Conservation (phyloP, 2,113 vertebrate species). For the Aphelocoma coerulescens region DNA sequence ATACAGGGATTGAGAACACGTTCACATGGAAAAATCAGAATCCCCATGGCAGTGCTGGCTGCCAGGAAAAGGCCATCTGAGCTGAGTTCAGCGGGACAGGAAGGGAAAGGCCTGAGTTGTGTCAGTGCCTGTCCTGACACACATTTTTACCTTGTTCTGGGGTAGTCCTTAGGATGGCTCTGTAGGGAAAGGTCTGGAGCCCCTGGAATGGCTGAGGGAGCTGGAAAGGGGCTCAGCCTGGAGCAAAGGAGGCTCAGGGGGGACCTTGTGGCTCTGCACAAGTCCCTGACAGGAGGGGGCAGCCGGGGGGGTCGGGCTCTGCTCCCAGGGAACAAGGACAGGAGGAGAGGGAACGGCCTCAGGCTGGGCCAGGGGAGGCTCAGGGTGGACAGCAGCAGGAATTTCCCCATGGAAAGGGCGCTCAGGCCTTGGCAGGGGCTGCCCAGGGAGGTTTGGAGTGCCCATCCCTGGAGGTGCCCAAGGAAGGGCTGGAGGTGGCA, state of each 20-base stretch:
- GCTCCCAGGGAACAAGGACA: not conserved
- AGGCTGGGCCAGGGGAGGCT: not conserved
- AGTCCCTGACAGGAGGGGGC: not conserved
- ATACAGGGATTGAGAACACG: not conserved
- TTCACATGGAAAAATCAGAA: not conserved
- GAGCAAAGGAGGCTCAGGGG: not conserved
- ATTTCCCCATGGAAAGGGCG: not conserved
- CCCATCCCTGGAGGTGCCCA: not conserved
- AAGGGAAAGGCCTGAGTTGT: not conserved
- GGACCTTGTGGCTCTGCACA: not conserved
- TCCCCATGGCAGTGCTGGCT: not conserved
- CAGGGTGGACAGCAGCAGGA: not conserved
- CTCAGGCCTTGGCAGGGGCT: not conserved
- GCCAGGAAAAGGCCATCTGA: not conserved
- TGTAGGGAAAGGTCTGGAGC: not conserved
- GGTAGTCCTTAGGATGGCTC: not conserved
- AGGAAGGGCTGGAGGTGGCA: not conserved
- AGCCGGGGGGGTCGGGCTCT: not conserved
- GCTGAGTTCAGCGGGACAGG: not conserved
- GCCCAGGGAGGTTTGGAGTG: not conserved
- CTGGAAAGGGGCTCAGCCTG: not conserved
- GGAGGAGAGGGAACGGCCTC: not conserved
- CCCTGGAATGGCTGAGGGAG: not conserved
- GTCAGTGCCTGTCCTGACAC: not conserved
- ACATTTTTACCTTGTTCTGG: not conserved